Percentiles rank a stretch among this genome's conserved stretches.
Evolutionary conservation across 2,797 vertebrate species (phyloP).

Genomic region (Alcedo quadribrachys): DNA sequence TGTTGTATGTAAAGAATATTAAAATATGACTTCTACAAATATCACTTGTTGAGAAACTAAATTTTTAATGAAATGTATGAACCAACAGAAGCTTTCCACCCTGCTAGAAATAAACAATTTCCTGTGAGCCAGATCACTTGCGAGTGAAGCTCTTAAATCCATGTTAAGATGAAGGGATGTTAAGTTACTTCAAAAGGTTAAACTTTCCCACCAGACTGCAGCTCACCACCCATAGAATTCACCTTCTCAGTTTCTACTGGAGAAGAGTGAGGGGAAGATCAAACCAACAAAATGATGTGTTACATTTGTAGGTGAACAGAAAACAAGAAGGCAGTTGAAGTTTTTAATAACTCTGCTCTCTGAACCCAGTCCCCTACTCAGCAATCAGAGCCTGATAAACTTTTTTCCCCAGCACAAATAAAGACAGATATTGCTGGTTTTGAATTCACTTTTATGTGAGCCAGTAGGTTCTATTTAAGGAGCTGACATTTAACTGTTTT

Average conservation of each 20-base stretch:
- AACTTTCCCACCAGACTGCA: background rate
- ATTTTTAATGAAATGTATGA: background rate
- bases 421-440: background rate
- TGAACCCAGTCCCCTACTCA: background rate
- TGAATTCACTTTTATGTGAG: background rate
- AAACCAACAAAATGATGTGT: background rate
- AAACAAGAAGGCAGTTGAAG: background rate
- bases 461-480: conserved; percentile 31
- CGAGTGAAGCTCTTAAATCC: background rate
- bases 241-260: background rate
- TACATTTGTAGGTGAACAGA: background rate
- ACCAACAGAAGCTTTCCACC: background rate
- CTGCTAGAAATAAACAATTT: background rate
- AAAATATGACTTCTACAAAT: background rate
- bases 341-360: background rate
- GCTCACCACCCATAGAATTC: background rate
- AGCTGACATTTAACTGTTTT: conserved; percentile 46
- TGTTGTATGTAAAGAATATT: background rate
- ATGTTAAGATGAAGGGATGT: background rate
- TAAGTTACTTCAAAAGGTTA: background rate
- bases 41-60: background rate
- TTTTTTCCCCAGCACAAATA: background rate
- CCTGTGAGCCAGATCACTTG: background rate
- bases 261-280: background rate
- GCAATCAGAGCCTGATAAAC: background rate